Percentiles rank a stretch among this genome's conserved stretches.
phyloP scores from a whole-genome alignment of 2,113 vertebrate species.

The Tylochromis polylepis region DNA sequence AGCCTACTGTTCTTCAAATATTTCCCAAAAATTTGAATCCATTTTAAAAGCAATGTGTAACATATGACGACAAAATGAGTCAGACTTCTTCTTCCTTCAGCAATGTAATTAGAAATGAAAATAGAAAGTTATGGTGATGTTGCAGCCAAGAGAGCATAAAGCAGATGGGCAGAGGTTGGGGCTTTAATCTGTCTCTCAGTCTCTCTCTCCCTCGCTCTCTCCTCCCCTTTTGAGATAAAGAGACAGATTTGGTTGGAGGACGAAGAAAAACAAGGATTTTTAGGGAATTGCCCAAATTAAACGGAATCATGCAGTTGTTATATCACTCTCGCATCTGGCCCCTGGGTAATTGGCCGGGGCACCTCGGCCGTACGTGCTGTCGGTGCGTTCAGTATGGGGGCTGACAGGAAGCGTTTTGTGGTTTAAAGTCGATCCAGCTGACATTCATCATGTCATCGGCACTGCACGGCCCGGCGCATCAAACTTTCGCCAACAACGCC shows the following conservation, averaged over 20 bases:
- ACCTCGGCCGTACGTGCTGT: constrained; percentile 24
- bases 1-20: background rate
- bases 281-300: constrained; percentile 65
- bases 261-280: constrained; percentile 32
- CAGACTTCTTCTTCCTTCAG: background rate
- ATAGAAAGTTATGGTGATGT: background rate
- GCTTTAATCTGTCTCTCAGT: constrained; percentile 5
- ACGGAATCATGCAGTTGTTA: constrained; percentile 53
- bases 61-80: background rate
- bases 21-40: background rate
- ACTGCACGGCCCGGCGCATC: constrained; percentile 18
- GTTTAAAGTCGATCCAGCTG: background rate
- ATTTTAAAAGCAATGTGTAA: background rate
- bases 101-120: background rate
- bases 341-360: constrained; percentile 44
- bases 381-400: background rate
- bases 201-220: background rate
- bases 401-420: background rate
- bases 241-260: constrained; percentile 27
- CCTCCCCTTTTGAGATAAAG: background rate
- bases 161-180: constrained; percentile 7
- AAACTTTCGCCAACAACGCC: constrained; percentile 21
- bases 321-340: constrained; percentile 67
- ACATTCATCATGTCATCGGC: constrained; percentile 17
- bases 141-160: constrained; percentile 33